Base-by-base conservation (phyloP, 2,113 vertebrate genomes). In the Silurus glanis region DNA sequence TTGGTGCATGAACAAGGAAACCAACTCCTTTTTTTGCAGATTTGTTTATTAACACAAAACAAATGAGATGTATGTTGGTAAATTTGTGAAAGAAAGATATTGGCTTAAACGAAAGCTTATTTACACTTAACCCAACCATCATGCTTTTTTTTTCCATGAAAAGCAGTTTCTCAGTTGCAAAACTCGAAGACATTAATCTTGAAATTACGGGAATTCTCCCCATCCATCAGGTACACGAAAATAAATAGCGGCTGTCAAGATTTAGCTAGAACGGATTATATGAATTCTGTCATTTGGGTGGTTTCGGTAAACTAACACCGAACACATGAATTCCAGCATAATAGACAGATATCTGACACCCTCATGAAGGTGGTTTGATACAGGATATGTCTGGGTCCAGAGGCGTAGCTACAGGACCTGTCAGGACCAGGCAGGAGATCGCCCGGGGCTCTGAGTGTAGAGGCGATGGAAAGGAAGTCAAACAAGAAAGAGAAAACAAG, bases 271-370 rank as follows among this genome's bases (percentile, higher is more conserved):
- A 55, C 1, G 6, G n/a, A 78, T 72, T 47, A 47, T 49, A 51
- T 23, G 45, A 51, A n/a, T n/a, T 75, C 49, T 75, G 72, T 51
- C 72, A 53, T n/a, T 75, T 55, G 74, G 74, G 51, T 16, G 13
- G 16, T 78, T 55, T 45, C 56, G 6, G 28, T 80, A 80, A 80
- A 59, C 37, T 16, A 37, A 45, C 55, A 23, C 14, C 21, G 28
- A 80, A 80, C 76, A 80, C 9, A 59, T 80, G 76, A 59, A 37
- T 59, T 80, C 55, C 28, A 9, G 53, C 75, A 9, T 28, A 28
- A 28, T 58, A 19, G 78, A 12, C 28, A 80, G n/a, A 80, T 61
- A 80, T 45, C 55, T 80, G 55, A 80, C 78, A 80, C 56, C n/a
- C 14, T 25, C 51, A 78, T 56, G 74, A 53, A 51, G 23, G 23